Evolutionary conservation across 2,113 vertebrate genomes (phyloP), one percentile per base, ranked within the genome.

Genomic region (Coregonus clupeaformis): DNA sequence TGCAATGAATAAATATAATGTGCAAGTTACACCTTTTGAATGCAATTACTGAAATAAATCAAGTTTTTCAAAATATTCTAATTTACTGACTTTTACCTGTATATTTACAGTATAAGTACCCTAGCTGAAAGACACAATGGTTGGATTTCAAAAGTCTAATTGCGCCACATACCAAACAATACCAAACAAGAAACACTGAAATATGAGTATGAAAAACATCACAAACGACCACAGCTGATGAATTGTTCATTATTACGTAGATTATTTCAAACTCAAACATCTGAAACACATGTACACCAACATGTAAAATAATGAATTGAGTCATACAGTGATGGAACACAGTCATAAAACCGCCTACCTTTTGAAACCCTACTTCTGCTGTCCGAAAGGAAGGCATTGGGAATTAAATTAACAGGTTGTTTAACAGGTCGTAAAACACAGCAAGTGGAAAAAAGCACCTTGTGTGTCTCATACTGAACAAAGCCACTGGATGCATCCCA

Each of bases 311-410:
- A 13, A 69, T n/a, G n/a, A 42, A 18, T 16, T 4, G 22, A 69
- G 30, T 12, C 52, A 69, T 18, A 24, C 22, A 57, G 67, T 60
- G 69, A 87, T 80, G 45, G 76, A 47, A 82, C 49, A 73, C n/a
- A 67, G 74, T 78, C 0, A 24, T 78, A 77, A 86, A 74, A 74
- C 68, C 0, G 85, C 91, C 86, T 91, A 91, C 91, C 91, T 92
- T 77, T 77, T 78, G 55, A 77, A 16, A 18, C n/a, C n/a, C n/a
- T n/a, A n/a, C 87, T 79, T 81, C 83, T 73, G 77, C 72, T 63
- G 80, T 87, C 89, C 91, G 42, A 79, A 62, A 24, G 81, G 72
- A 78, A 77, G 3, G 85, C 87, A 87, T 75, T 76, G 72, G 74
- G 76, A 71, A 80, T 75, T 84, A 85, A 88, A 81, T 90, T 83